Evolutionary conservation across 2,888 invertebrate genomes (phyloP).

Genomic region (Lamproptera curius): DNA sequence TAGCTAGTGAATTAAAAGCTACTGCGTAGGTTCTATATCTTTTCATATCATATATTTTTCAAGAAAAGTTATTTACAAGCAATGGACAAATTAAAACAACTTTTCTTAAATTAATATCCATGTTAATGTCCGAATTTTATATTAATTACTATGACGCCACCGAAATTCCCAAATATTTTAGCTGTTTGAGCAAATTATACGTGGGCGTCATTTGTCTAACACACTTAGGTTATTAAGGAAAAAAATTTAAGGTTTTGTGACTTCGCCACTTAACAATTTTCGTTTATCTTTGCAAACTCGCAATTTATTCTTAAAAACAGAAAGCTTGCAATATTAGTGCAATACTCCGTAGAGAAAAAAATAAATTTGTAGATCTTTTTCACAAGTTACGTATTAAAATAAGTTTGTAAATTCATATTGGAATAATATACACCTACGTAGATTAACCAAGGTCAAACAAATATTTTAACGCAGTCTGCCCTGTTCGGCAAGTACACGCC

Average conservation of each 20-base stretch:
- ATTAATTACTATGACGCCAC: not conserved
- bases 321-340: not conserved
- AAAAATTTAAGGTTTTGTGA: conserved; percentile 27
- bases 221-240: conserved; percentile 21
- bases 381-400: not conserved
- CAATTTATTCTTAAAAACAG: not conserved
- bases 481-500: conserved; percentile 1
- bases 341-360: conserved; percentile 2
- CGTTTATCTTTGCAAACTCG: not conserved
- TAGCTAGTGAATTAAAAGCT: conserved; percentile 28
- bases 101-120: conserved; percentile 29
- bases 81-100: conserved; percentile 20
- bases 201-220: conserved; percentile 18
- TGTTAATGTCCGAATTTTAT: not conserved
- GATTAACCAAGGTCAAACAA: conserved; percentile 14
- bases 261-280: conserved; percentile 26
- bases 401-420: not conserved
- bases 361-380: not conserved
- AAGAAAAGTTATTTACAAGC: not conserved
- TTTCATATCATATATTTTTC: not conserved
- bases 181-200: not conserved
- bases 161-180: not conserved
- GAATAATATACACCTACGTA: conserved; percentile 10
- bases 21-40: not conserved
- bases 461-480: conserved; percentile 4